Evolutionary conservation across 2,113 vertebrate genomes (phyloP).

Genomic region (Laterallus jamaicensis): DNA sequence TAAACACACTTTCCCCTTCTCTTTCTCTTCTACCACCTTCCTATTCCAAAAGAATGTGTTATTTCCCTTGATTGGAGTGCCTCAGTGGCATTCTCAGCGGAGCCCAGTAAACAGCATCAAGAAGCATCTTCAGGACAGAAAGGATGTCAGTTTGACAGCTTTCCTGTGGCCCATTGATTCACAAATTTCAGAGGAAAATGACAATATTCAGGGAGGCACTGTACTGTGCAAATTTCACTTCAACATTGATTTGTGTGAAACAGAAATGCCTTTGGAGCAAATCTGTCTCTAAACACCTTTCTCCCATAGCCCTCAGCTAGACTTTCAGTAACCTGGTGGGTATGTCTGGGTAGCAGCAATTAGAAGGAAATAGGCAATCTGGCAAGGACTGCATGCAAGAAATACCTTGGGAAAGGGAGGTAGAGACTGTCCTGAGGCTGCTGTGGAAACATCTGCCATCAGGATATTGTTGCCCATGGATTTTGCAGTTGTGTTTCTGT

Average conservation of each 20-base stretch:
- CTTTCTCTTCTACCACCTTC: not conserved
- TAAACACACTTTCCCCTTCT: not conserved
- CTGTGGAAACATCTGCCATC: not conserved
- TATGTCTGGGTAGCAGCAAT: not conserved
- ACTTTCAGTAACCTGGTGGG: not conserved
- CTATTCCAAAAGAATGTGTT: not conserved
- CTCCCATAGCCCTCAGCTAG: not conserved
- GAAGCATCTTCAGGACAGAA: not conserved
- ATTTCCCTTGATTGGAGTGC: not conserved
- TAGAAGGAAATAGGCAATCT: not conserved
- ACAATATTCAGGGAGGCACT: not conserved
- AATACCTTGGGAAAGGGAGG: not conserved
- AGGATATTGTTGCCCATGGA: not conserved
- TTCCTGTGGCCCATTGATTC: not conserved
- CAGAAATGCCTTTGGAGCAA: not conserved
- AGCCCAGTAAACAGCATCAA: not conserved
- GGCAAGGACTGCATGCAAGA: not conserved
- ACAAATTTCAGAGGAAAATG: not conserved
- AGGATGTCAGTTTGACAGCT: constrained; percentile 36
- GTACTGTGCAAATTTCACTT: not conserved
- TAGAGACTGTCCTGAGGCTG: not conserved
- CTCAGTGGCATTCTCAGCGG: not conserved
- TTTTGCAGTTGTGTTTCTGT: not conserved
- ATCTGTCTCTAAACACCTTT: not conserved
- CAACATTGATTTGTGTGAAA: not conserved